Evolutionary conservation across 2,113 vertebrate genomes (phyloP).

Genomic region (Saguinus imperator): DNA sequence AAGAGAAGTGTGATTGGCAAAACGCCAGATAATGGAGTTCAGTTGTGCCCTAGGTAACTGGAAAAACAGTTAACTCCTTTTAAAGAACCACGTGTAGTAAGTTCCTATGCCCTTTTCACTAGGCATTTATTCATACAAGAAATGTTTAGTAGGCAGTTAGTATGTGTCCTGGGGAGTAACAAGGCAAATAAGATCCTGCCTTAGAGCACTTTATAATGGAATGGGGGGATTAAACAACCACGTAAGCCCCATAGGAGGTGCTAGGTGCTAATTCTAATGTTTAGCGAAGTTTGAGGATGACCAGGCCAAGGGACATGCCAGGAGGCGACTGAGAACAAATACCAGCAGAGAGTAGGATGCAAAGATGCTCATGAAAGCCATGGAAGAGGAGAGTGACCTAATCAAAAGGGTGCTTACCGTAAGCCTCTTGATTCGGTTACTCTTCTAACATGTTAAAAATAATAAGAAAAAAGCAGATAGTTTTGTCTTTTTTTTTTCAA

Average conservation of each 20-base stretch:
- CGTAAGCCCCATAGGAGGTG: fast-evolving
- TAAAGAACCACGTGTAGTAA: not conserved
- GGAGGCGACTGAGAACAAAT: not conserved
- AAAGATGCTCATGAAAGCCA: not conserved
- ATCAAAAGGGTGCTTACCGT: not conserved
- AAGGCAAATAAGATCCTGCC: not conserved
- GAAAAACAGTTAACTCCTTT: not conserved
- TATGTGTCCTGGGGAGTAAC: not conserved
- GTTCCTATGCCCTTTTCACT: not conserved
- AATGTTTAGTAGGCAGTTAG: not conserved
- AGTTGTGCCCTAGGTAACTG: not conserved
- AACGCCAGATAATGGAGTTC: slow-evolving; percentile 1
- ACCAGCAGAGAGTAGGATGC: not conserved
- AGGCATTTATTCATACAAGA: not conserved
- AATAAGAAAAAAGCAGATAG: too few species aligned
- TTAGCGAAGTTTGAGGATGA: not conserved
- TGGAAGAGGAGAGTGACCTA: not conserved
- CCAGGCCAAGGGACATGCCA: not conserved
- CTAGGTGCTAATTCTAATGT: not conserved
- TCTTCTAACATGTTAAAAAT: too few species aligned
- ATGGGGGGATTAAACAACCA: not conserved
- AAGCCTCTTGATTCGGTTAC: too few species aligned
- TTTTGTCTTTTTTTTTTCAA: too few species aligned
- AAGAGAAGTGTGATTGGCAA: not conserved
- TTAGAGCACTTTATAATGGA: not conserved